Percentiles rank a stretch among this genome's conserved stretches.
Evolutionary conservation across 2,797 vertebrate genomes (phyloP).

Genomic region (Gymnodraco acuticeps): DNA sequence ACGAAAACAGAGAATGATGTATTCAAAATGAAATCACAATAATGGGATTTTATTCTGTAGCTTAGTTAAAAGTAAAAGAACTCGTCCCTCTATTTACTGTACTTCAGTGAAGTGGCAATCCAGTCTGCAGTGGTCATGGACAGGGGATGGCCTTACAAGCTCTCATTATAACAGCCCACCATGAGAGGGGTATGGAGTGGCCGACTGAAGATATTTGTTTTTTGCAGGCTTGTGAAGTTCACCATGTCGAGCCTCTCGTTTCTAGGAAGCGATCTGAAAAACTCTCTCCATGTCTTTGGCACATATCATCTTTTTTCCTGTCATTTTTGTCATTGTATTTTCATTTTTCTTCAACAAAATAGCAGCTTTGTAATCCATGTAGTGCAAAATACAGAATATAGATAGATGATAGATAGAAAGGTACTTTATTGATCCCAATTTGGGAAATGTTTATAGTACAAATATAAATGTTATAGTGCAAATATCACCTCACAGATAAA

Average conservation of each 20-base stretch:
- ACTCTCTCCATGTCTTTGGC: constrained; percentile 6
- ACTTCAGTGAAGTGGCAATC: constrained; percentile 62
- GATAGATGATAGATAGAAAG: no score
- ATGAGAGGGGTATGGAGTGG: constrained; percentile 39
- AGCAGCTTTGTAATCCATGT: no score
- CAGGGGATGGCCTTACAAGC: constrained; percentile 56
- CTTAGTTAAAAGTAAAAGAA: constrained; percentile 33
- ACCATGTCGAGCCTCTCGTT: constrained; percentile 10
- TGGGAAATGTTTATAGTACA: no score
- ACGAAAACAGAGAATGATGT: constrained; percentile 1
- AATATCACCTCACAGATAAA: no score
- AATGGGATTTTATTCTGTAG: background rate
- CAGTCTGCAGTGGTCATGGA: constrained; percentile 67
- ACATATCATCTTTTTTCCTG: constrained; percentile 22
- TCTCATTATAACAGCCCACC: constrained; percentile 44
- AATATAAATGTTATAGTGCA: no score
- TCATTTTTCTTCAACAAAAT: no score
- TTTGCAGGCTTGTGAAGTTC: constrained; percentile 45
- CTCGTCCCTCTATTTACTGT: constrained; percentile 27
- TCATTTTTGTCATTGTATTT: background rate
- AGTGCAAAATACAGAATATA: no score
- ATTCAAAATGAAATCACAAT: constrained; percentile 27
- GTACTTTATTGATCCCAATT: no score
- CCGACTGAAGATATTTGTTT: constrained; percentile 62
- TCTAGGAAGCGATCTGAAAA: constrained; percentile 26